Percentiles rank a stretch among this genome's conserved stretches.
These are phyloP conservation scores for Chiloscyllium plagiosum DNA, from an alignment of 2,113 vertebrate species.

Conservation along the genomic window DNA sequence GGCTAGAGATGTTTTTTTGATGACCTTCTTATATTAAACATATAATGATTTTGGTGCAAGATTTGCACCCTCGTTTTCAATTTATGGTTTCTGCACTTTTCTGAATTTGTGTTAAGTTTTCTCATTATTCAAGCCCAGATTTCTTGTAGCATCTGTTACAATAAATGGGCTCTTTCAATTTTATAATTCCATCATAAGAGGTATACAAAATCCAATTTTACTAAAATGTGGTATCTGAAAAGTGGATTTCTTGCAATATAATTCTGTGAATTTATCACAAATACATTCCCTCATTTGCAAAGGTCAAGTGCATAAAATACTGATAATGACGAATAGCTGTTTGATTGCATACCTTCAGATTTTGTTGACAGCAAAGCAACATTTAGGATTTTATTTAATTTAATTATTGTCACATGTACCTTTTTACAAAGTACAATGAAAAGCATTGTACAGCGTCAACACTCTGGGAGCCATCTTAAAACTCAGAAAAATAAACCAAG, in stretches of 20 bases:
- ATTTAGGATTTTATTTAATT: not conserved
- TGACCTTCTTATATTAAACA: not conserved
- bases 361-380: not conserved
- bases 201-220: not conserved
- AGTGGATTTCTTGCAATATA: not conserved
- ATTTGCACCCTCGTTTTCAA: not conserved
- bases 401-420: no score
- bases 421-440: no score
- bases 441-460: no score
- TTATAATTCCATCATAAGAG: not conserved
- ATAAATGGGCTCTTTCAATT: not conserved
- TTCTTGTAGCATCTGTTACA: not conserved
- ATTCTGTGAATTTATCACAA: not conserved
- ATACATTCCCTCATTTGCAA: not conserved
- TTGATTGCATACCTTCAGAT: not conserved
- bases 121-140: not conserved
- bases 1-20: not conserved
- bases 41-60: not conserved
- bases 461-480: no score
- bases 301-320: not conserved
- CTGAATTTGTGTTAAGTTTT: constrained; percentile 2
- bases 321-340: not conserved
- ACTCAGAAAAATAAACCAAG: no score
- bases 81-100: not conserved
- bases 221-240: no score